Conservation (phyloP, 2,113 vertebrate genomes). For the Meriones unguiculatus region DNA sequence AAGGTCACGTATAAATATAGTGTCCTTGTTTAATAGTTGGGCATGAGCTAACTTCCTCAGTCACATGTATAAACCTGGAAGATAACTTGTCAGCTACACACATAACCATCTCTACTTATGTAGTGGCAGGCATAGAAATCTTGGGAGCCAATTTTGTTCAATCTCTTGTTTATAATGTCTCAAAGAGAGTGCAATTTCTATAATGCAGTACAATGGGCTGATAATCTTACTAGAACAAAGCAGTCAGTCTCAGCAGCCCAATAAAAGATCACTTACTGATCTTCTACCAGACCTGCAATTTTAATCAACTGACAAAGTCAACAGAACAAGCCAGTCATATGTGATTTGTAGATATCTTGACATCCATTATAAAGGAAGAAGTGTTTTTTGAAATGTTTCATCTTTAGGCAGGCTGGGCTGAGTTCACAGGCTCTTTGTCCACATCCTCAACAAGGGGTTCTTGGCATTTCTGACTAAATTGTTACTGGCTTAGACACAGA, state of each 20-base stretch:
- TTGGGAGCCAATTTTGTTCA: neutral
- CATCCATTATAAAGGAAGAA: neutral
- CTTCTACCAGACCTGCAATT: conserved; percentile 19
- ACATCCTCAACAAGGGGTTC: conserved; percentile 27
- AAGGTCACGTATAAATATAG: conserved; percentile 60
- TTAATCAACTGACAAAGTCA: conserved; percentile 38
- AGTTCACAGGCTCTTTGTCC: conserved; percentile 3
- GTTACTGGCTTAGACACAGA: neutral
- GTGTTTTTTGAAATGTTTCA: conserved; percentile 34
- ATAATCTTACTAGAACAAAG: neutral
- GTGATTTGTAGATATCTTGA: conserved; percentile 16
- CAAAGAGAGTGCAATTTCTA: neutral
- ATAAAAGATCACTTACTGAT: conserved; percentile 25
- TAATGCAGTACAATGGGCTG: neutral
- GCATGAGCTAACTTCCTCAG: neutral
- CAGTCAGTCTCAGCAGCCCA: neutral
- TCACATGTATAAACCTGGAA: neutral
- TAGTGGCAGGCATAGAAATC: neutral
- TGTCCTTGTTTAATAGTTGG: neutral
- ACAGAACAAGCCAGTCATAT: conserved; percentile 22
- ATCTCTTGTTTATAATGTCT: neutral
- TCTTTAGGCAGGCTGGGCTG: neutral
- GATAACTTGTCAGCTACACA: neutral
- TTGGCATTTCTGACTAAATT: conserved; percentile 48
- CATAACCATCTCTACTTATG: neutral